These are phyloP conservation scores for Columba guinea DNA, from an alignment of 2,797 vertebrate genomes.

Conservation along the genomic window DNA sequence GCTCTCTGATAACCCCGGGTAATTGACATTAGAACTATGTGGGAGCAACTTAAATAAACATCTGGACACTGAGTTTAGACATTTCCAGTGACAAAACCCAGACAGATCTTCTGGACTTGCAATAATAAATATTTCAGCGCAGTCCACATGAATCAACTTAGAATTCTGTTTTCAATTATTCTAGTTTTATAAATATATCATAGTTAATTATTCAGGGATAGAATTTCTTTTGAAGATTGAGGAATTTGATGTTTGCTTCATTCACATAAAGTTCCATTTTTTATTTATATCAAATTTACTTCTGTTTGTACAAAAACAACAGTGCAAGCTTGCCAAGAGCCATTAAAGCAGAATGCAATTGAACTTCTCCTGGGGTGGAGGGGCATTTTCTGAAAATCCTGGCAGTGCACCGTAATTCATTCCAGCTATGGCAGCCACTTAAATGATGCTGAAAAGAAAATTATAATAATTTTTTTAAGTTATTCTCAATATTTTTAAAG, in stretches of 20 bases:
- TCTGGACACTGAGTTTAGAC: constrained; percentile 90
- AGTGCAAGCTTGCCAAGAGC: constrained; percentile 72
- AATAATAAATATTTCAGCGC: constrained; percentile 92
- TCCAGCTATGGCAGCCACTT: not conserved
- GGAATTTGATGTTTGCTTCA: constrained; percentile 80
- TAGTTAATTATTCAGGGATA: constrained; percentile 92
- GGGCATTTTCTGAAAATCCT: constrained; percentile 56
- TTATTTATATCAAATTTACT: constrained; percentile 79
- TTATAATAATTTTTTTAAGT: not conserved
- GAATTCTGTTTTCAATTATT: constrained; percentile 96
- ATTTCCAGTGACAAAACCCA: constrained; percentile 89
- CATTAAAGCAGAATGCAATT: constrained; percentile 74
- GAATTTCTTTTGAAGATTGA: constrained; percentile 85
- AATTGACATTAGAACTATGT: constrained; percentile 87
- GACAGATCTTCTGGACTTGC: constrained; percentile 86
- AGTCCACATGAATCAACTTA: constrained; percentile 89
- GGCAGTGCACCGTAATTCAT: not conserved
- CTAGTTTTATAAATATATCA: constrained; percentile 88
- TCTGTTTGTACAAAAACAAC: constrained; percentile 79
- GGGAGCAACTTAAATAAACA: constrained; percentile 88
- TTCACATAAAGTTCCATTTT: constrained; percentile 78
- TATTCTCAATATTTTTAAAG: not conserved
- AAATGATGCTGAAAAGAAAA: constrained; percentile 4
- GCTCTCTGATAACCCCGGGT: constrained; percentile 95
- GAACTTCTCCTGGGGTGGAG: constrained; percentile 55